Evolutionary conservation across 2,888 invertebrate species (phyloP).

Genomic region (Syrista parreyssii): DNA sequence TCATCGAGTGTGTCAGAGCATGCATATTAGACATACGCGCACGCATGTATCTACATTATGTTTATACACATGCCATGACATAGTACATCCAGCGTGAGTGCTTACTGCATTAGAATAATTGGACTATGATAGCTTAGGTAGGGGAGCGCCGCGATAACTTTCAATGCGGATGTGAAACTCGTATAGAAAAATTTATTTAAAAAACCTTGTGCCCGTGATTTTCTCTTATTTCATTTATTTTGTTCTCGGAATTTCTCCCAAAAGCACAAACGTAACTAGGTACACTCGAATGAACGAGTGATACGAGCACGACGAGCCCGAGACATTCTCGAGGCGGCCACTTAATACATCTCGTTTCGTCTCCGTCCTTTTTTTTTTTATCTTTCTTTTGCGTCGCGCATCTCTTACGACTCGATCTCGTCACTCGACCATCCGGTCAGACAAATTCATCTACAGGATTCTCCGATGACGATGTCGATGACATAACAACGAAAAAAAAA

Average conservation of each 20-base stretch:
- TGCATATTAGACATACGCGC: neutral
- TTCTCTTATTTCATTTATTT: slow-evolving; percentile 5
- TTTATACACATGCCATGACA: neutral
- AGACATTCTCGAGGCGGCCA: neutral
- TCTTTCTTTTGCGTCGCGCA: neutral
- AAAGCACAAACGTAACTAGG: neutral
- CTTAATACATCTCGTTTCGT: neutral
- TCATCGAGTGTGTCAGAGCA: neutral
- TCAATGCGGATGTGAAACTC: slow-evolving; percentile 5
- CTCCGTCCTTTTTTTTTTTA: neutral
- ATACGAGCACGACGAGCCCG: neutral
- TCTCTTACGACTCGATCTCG: neutral
- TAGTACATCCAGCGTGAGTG: slow-evolving; percentile 47
- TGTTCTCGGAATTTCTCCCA: neutral
- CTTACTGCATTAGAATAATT: slow-evolving; percentile 48
- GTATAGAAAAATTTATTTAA: slow-evolving; percentile 49
- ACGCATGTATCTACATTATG: neutral
- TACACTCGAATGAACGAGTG: neutral
- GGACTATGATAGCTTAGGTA: slow-evolving; percentile 44
- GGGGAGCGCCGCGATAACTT: slow-evolving; percentile 48
- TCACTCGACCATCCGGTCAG: neutral
- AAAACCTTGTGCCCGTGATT: slow-evolving; percentile 42
- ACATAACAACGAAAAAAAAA: neutral
- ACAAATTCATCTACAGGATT: neutral
- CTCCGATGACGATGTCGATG: neutral